Evolutionary conservation across 1,140 invertebrate genomes (phyloP).

Genomic region (Carcinoscorpius rotundicauda): DNA sequence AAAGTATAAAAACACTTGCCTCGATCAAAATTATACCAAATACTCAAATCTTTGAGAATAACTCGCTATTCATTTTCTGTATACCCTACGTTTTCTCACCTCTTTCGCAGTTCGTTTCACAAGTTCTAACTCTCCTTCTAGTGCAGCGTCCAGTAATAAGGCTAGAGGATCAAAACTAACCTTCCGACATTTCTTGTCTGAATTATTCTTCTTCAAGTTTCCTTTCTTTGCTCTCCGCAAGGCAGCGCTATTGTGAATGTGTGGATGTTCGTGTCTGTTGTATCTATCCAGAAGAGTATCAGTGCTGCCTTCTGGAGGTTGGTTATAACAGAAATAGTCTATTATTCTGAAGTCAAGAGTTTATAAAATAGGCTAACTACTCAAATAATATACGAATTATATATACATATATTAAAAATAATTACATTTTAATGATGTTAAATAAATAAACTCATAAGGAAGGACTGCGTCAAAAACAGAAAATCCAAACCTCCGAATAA

Average conservation of each 20-base stretch:
- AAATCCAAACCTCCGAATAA: no score
- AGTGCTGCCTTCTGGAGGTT: neutral
- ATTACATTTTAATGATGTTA: neutral
- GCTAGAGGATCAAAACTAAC: conserved; percentile 97
- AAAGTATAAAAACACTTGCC: neutral
- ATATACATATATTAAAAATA: conserved; percentile 1
- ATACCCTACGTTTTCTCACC: conserved; percentile 40
- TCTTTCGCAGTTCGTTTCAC: conserved; percentile 89
- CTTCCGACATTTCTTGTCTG: conserved; percentile 37
- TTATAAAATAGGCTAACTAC: neutral
- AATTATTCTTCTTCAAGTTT: conserved; percentile 43
- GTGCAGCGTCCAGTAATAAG: conserved; percentile 79
- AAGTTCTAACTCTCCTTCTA: conserved; percentile 94
- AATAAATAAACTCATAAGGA: neutral
- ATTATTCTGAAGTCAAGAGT: neutral
- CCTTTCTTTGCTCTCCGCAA: conserved; percentile 47
- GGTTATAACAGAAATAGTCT: neutral
- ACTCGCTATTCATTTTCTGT: neutral
- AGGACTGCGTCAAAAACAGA: neutral
- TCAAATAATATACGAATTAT: neutral
- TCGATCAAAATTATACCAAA: neutral
- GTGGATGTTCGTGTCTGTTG: neutral
- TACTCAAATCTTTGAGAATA: neutral
- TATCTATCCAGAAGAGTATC: neutral
- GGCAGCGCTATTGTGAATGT: conserved; percentile 3